Percentiles rank a stretch among this genome's conserved stretches.
Evolutionary conservation across 2,888 invertebrate genomes (phyloP).

Genomic region (Hoplodrina ambigua): DNA sequence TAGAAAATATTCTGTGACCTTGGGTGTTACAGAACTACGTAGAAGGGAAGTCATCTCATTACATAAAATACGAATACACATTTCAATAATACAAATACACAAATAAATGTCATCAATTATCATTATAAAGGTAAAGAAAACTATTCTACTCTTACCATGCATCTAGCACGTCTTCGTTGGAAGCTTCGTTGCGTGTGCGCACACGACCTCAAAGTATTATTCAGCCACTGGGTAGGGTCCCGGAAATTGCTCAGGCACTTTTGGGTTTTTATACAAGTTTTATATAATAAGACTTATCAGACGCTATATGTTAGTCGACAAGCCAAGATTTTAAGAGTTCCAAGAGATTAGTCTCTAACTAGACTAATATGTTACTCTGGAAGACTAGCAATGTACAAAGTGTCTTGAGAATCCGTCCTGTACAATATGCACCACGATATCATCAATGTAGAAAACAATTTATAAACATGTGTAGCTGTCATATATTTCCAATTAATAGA

Average conservation of each 20-base stretch:
- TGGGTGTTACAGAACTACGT: not conserved
- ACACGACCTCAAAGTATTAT: conserved; percentile 95
- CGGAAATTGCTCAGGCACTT: conserved; percentile 69
- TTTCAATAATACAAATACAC: conserved; percentile 5
- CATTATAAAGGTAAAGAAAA: conserved; percentile 41
- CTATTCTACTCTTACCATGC: conserved; percentile 84
- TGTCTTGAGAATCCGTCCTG: not conserved
- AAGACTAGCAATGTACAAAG: not conserved
- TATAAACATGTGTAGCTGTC: not conserved
- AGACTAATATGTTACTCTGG: not conserved
- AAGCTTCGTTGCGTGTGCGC: conserved; percentile 75
- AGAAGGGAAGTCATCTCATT: not conserved
- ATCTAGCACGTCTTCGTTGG: conserved; percentile 61
- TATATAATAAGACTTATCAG: not conserved
- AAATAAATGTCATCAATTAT: conserved; percentile 26
- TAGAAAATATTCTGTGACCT: too few species aligned
- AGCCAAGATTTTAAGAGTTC: not conserved
- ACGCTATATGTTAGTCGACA: conserved; percentile 24
- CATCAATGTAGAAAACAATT: conserved; percentile 27
- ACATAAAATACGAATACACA: conserved; percentile 3
- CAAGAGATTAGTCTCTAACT: not conserved
- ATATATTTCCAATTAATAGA: conserved; percentile 16
- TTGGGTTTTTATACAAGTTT: not conserved
- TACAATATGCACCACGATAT: not conserved
- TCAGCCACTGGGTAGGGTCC: conserved; percentile 95